A percentile compares a stretch with the other conserved stretches of the same genome.
Conservation (phyloP, 2,113 vertebrate species). For the Ramphastos sulfuratus region DNA sequence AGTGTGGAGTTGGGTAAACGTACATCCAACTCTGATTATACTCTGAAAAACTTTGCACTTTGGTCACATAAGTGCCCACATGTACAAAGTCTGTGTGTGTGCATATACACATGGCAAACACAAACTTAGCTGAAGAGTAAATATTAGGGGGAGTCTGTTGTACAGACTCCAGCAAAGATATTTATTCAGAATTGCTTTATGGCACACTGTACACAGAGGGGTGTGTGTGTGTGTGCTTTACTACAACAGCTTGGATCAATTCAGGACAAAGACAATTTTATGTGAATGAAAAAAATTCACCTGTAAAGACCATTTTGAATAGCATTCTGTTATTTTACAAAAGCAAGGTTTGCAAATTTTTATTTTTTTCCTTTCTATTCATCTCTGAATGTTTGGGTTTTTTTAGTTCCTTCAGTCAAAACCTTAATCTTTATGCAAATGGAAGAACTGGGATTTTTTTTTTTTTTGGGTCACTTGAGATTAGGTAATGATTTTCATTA, state of each 20-base stretch:
- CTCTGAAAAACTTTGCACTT: constrained; percentile 73
- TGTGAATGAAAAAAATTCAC: constrained; percentile 58
- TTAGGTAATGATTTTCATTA: background rate
- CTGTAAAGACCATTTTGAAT: constrained; percentile 62
- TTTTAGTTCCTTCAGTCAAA: constrained; percentile 60
- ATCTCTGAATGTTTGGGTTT: constrained; percentile 49
- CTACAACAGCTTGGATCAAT: constrained; percentile 57
- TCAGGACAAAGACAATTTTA: constrained; percentile 63
- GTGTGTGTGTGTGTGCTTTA: constrained; percentile 32
- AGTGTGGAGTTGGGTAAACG: constrained; percentile 36
- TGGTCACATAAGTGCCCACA: constrained; percentile 76
- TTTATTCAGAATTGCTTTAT: constrained; percentile 71
- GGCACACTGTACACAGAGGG: background rate
- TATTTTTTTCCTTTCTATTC: constrained; percentile 35
- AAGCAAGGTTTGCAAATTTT: constrained; percentile 20
- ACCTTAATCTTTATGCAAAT: background rate
- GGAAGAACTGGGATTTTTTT: background rate
- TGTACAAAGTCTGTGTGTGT: constrained; percentile 70
- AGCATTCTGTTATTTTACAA: constrained; percentile 62
- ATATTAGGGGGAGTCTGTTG: constrained; percentile 57
- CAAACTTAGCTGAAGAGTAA: constrained; percentile 63
- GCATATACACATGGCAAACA: constrained; percentile 52
- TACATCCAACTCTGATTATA: constrained; percentile 31
- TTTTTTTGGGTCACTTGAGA: constrained; percentile 12
- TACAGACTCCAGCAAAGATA: constrained; percentile 47